Conservation (phyloP, 2,113 vertebrate genomes). For the Acanthochromis polyacanthus region DNA sequence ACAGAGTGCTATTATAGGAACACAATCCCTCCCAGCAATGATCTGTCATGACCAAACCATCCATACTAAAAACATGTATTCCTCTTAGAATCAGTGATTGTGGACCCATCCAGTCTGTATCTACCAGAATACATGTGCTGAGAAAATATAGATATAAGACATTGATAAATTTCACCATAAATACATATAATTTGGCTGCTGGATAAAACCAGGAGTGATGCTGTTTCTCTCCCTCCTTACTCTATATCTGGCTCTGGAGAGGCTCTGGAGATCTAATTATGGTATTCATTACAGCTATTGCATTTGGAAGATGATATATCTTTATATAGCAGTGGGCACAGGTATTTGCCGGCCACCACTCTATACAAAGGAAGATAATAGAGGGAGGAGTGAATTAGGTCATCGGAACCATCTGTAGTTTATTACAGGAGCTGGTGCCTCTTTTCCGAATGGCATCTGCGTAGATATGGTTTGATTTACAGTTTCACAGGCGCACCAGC, state of each 20-base stretch:
- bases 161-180: not conserved
- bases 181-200: slow-evolving; percentile 8
- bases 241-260: slow-evolving; percentile 30
- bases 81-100: not conserved
- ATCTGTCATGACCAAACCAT: slow-evolving; percentile 32
- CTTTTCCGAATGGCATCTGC: slow-evolving; percentile 55
- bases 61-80: slow-evolving; percentile 8
- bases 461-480: slow-evolving; percentile 60
- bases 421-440: slow-evolving; percentile 37
- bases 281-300: slow-evolving; percentile 46
- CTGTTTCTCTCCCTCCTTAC: slow-evolving; percentile 23
- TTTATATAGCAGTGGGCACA: slow-evolving; percentile 33
- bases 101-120: not conserved
- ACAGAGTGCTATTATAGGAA: slow-evolving; percentile 25
- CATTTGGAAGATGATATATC: slow-evolving; percentile 45
- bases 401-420: slow-evolving; percentile 57
- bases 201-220: not conserved
- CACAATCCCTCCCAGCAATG: slow-evolving; percentile 21
- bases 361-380: slow-evolving; percentile 23
- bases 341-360: slow-evolving; percentile 41
- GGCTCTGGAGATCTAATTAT: slow-evolving; percentile 45
- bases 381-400: slow-evolving; percentile 41
- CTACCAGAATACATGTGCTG: slow-evolving; percentile 9
- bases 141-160: not conserved
- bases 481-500: slow-evolving; percentile 54